A percentile compares a stretch with the other conserved stretches of the same genome.
phyloP scores from a whole-genome alignment of 2,888 invertebrate genomes.

The Cryptocephalus moraei region DNA sequence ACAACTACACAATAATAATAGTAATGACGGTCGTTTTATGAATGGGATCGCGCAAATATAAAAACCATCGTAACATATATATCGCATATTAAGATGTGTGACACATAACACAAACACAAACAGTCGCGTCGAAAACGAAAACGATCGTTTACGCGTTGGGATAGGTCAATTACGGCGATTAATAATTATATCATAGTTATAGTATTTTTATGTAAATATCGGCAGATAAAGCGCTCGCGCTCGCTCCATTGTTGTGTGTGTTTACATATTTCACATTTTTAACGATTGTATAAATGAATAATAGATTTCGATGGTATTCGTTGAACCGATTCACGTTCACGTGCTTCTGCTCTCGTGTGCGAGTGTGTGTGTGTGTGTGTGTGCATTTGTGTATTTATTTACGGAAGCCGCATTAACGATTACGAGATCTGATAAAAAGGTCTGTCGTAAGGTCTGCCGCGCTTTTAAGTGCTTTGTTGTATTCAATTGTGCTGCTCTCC shows the following conservation, averaged over 20 bases:
- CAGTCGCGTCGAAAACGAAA: no score
- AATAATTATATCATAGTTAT: conserved; percentile 25
- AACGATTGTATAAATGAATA: neutral
- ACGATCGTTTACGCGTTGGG: conserved; percentile 14
- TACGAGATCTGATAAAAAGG: no score
- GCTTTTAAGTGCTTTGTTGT: no score
- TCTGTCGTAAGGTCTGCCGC: no score
- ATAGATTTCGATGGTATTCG: neutral
- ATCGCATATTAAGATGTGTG: neutral
- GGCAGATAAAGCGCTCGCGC: neutral
- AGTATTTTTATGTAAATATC: conserved; percentile 25
- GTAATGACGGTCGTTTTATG: neutral
- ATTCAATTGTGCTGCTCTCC: no score
- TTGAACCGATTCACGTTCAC: neutral
- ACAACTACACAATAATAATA: neutral
- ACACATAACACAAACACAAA: neutral
- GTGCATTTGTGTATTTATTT: no score
- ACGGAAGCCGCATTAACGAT: no score
- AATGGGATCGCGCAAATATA: neutral
- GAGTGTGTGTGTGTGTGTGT: no score
- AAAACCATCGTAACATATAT: no score
- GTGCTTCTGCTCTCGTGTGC: no score
- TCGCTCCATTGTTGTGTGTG: neutral
- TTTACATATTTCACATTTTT: neutral
- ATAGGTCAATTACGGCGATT: conserved; percentile 22